These are phyloP conservation scores for Rhinolophus sinicus DNA, from an alignment of 2,113 vertebrate genomes.

Conservation along the genomic window DNA sequence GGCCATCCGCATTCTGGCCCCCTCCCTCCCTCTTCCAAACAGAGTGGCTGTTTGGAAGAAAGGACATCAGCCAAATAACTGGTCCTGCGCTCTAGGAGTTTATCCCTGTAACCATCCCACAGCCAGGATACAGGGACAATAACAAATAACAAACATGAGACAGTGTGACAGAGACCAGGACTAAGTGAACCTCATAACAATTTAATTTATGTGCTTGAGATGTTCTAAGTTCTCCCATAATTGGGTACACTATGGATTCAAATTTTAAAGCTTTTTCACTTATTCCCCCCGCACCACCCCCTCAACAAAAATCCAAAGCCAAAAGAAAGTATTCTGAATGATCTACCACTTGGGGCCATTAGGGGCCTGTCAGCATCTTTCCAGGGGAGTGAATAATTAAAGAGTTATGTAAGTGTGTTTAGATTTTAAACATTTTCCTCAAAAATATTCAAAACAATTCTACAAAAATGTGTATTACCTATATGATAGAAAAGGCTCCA, in stretches of 20 bases:
- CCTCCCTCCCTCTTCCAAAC: background rate
- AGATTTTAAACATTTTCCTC: constrained; percentile 32
- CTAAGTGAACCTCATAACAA: background rate
- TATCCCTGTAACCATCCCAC: background rate
- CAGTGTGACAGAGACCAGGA: background rate
- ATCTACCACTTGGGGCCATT: background rate
- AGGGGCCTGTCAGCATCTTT: background rate
- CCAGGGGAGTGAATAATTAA: background rate
- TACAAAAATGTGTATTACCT: background rate
- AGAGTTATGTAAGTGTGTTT: background rate
- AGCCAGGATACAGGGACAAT: background rate
- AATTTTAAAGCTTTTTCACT: background rate
- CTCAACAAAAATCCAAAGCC: background rate
- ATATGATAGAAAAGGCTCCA: background rate
- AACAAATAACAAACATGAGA: background rate
- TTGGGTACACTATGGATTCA: background rate
- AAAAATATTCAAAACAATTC: constrained; percentile 28
- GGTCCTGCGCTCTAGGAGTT: background rate
- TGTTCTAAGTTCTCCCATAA: background rate
- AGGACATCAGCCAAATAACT: background rate
- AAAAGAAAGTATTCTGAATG: background rate
- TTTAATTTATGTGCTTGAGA: background rate
- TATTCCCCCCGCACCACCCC: background rate
- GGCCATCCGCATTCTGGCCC: background rate
- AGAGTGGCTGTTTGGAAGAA: background rate